A percentile compares a stretch with the other conserved stretches of the same genome.
These are phyloP conservation scores for Eutrigla gurnardus DNA, from an alignment of 2,797 vertebrate species.

Conservation along the genomic window DNA sequence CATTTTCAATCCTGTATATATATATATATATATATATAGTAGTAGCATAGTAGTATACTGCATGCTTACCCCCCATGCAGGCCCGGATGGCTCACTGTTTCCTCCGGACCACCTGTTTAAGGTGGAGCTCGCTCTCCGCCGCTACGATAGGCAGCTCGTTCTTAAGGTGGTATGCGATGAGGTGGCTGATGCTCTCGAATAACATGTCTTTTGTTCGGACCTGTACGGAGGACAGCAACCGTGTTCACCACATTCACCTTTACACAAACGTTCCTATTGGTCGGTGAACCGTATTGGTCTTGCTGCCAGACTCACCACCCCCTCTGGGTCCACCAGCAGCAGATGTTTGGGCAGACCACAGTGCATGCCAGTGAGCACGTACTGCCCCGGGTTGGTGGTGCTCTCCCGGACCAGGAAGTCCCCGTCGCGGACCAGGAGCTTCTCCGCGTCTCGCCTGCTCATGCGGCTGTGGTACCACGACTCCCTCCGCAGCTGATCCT, in stretches of 20 bases:
- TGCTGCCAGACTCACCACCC: slow-evolving; percentile 89
- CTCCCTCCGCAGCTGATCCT: slow-evolving; percentile 92
- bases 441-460: slow-evolving; percentile 94
- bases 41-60: too few relatives aligned
- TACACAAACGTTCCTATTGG: background rate
- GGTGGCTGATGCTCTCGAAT: slow-evolving; percentile 98
- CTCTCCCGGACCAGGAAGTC: slow-evolving; percentile 97
- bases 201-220: slow-evolving; percentile 97
- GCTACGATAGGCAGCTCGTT: slow-evolving; percentile 96
- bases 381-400: slow-evolving; percentile 95
- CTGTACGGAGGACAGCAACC: slow-evolving; percentile 68
- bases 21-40: too few relatives aligned
- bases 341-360: slow-evolving; percentile 94
- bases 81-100: slow-evolving; percentile 81
- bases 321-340: slow-evolving; percentile 96
- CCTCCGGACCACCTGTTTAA: slow-evolving; percentile 91
- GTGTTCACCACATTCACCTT: background rate
- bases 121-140: slow-evolving; percentile 94
- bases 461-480: slow-evolving; percentile 97
- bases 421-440: slow-evolving; percentile 89
- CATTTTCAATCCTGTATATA: slow-evolving; percentile 3
- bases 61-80: slow-evolving; percentile 51
- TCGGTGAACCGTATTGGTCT: background rate
- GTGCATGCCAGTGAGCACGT: slow-evolving; percentile 97
- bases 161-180: slow-evolving; percentile 94